A percentile compares a stretch with the other conserved stretches of the same genome.
Conservation (phyloP, 1,140 invertebrate genomes). For the Belonocnema kinseyi region DNA sequence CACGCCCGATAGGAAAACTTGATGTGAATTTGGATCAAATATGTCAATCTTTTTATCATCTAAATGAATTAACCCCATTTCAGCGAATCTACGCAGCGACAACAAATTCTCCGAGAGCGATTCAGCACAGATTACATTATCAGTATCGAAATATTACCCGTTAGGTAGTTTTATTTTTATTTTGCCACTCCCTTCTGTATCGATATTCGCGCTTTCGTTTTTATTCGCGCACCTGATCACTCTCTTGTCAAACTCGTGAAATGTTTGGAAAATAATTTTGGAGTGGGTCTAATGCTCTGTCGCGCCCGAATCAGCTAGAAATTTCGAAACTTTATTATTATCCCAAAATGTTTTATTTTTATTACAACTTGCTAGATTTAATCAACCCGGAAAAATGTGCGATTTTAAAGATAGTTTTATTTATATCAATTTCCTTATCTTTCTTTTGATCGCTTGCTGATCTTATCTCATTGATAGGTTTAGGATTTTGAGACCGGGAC, state of each 20-base stretch:
- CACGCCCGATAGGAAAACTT: no score
- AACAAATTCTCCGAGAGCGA: background rate
- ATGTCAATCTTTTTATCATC: no score
- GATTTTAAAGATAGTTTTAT: background rate
- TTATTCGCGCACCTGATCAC: conserved; percentile 40
- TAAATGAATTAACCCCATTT: no score
- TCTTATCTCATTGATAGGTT: background rate
- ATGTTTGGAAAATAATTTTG: conserved; percentile 22
- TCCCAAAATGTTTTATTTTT: background rate
- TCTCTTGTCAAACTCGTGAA: conserved; percentile 17
- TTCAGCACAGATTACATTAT: background rate
- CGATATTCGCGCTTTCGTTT: conserved; percentile 22
- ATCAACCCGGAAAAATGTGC: background rate
- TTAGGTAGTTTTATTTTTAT: background rate
- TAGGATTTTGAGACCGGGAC: background rate
- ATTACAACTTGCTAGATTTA: background rate
- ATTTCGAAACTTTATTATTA: background rate
- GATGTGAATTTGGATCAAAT: no score
- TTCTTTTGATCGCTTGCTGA: background rate
- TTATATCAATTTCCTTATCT: background rate
- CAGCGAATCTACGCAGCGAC: background rate
- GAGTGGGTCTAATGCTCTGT: conserved; percentile 14
- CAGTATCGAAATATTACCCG: background rate
- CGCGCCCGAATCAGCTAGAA: conserved; percentile 22
- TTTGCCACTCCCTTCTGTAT: conserved; percentile 33